Evolutionary conservation across 2,888 invertebrate genomes (phyloP).

Genomic region (Theretra japonica): DNA sequence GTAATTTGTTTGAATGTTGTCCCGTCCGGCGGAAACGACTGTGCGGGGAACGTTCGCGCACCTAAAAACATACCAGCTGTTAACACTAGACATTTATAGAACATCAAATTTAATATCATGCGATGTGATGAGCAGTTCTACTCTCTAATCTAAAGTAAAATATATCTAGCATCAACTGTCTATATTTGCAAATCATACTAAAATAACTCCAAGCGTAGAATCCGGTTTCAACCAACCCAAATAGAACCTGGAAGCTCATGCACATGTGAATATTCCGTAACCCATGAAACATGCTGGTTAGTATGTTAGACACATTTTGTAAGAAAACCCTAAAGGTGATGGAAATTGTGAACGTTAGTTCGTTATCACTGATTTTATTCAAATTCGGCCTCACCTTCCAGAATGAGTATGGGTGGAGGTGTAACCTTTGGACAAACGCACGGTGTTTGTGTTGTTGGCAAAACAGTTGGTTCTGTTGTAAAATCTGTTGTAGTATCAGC

Average conservation of each 20-base stretch:
- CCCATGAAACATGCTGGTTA: slow-evolving; percentile 64
- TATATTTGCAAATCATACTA: background rate
- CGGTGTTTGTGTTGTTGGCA: slow-evolving; percentile 57
- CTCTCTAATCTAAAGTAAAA: slow-evolving; percentile 6
- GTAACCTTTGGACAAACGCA: slow-evolving; percentile 77
- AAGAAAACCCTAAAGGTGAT: slow-evolving; percentile 60
- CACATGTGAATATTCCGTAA: slow-evolving; percentile 29
- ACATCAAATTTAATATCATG: slow-evolving; percentile 52
- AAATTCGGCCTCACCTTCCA: slow-evolving; percentile 90
- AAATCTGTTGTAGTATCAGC: slow-evolving; percentile 53
- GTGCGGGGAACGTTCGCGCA: slow-evolving; percentile 94
- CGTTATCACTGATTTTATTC: slow-evolving; percentile 68
- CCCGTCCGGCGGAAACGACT: slow-evolving; percentile 96
- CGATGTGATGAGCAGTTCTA: slow-evolving; percentile 63
- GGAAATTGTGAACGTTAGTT: slow-evolving; percentile 73
- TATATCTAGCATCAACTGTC: background rate
- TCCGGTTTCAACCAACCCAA: slow-evolving; percentile 38
- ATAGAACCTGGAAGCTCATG: slow-evolving; percentile 25
- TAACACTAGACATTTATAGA: slow-evolving; percentile 29
- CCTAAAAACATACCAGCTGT: slow-evolving; percentile 80
- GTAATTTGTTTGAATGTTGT: slow-evolving; percentile 96
- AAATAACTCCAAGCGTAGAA: slow-evolving; percentile 37
- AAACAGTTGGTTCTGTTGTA: slow-evolving; percentile 54
- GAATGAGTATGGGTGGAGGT: slow-evolving; percentile 90
- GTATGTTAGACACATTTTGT: slow-evolving; percentile 61